Evolutionary conservation across 1,140 invertebrate genomes (phyloP).

Genomic region (Stegodyphus dumicola): DNA sequence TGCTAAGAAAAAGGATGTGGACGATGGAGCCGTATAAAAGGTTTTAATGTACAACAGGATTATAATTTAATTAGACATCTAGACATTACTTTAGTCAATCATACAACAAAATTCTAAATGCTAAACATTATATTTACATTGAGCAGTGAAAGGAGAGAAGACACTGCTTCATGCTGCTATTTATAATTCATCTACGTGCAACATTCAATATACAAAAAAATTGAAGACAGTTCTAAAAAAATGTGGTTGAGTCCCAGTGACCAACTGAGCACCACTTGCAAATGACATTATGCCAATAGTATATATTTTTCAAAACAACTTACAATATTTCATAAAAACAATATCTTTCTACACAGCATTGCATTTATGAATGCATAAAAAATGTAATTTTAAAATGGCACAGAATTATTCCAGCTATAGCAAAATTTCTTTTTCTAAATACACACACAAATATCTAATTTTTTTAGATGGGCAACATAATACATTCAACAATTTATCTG

Average conservation of each 20-base stretch:
- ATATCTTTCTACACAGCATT: neutral
- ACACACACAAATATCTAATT: too few relatives aligned
- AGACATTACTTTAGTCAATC: neutral
- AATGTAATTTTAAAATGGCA: too few relatives aligned
- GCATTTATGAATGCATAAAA: neutral
- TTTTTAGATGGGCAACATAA: too few relatives aligned
- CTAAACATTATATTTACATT: slow-evolving; percentile 47
- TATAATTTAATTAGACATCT: slow-evolving; percentile 21
- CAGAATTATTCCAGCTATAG: too few relatives aligned
- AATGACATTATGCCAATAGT: neutral
- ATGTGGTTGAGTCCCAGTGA: neutral
- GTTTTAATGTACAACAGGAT: slow-evolving; percentile 41
- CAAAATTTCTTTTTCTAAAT: too few relatives aligned
- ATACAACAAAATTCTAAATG: slow-evolving; percentile 26
- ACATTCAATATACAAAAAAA: slow-evolving; percentile 12
- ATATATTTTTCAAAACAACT: too few relatives aligned
- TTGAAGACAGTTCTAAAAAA: slow-evolving; percentile 2
- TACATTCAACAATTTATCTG: too few relatives aligned
- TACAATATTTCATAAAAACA: too few relatives aligned
- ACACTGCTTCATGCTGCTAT: slow-evolving; percentile 32
- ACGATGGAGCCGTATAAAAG: slow-evolving; percentile 25
- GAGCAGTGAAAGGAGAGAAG: slow-evolving; percentile 29
- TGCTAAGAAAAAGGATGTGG: neutral
- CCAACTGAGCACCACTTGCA: neutral
- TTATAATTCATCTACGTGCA: neutral